Conservation (phyloP, 2,888 invertebrate species). For the Tridacna gigas region DNA sequence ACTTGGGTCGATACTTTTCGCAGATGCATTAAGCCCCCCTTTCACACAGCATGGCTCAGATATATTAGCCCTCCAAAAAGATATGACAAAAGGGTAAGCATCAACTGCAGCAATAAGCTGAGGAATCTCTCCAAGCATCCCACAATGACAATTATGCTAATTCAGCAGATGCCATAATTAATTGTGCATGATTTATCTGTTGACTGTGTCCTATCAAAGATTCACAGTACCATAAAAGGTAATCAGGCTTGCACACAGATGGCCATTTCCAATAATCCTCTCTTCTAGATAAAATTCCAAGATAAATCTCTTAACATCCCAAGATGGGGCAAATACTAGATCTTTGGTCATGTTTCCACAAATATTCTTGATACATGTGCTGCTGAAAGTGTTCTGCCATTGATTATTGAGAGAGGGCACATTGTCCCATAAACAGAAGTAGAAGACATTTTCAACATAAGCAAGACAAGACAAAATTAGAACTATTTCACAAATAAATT, state of each 20-base stretch:
- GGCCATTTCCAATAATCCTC: conserved; percentile 12
- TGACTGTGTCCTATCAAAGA: conserved; percentile 12
- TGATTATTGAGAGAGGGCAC: too few species aligned
- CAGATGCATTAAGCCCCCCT: too few species aligned
- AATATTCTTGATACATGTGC: too few species aligned
- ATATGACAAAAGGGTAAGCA: too few species aligned
- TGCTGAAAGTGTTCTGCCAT: too few species aligned
- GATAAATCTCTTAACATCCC: background rate
- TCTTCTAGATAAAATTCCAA: background rate
- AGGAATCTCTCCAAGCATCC: background rate
- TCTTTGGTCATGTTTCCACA: background rate
- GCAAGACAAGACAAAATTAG: too few species aligned
- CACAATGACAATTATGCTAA: conserved; percentile 25
- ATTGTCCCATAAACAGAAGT: too few species aligned
- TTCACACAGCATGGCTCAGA: too few species aligned
- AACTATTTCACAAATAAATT: too few species aligned
- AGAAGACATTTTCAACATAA: too few species aligned
- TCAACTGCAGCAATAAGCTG: background rate
- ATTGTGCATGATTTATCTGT: conserved; percentile 25
- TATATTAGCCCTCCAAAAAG: too few species aligned
- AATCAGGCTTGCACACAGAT: conserved; percentile 21
- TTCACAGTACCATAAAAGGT: conserved; percentile 5
- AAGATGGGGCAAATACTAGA: background rate
- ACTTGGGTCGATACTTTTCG: too few species aligned
- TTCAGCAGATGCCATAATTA: conserved; percentile 18